A percentile compares a stretch with the other conserved stretches of the same genome.
Conservation (phyloP, 2,797 vertebrate species). For the Mionectes olivaceus region DNA sequence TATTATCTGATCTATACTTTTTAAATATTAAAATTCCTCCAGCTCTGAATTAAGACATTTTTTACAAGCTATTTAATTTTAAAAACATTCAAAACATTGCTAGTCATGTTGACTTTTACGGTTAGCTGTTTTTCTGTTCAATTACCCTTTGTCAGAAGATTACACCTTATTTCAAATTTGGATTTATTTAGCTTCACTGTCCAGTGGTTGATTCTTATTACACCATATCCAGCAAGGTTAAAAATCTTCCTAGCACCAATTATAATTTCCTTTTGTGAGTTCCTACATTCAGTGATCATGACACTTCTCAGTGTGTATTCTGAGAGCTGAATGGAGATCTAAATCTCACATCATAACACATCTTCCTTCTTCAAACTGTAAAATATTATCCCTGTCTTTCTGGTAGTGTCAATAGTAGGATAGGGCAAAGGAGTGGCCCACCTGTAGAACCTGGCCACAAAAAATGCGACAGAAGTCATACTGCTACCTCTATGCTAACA, state of each 20-base stretch:
- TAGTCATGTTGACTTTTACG: background rate
- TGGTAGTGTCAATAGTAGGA: background rate
- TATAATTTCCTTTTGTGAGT: background rate
- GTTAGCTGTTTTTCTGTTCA: background rate
- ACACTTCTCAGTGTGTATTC: background rate
- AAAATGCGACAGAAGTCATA: background rate
- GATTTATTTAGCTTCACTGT: background rate
- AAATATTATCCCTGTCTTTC: background rate
- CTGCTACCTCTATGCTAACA: background rate
- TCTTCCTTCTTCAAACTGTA: background rate
- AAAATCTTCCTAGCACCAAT: background rate
- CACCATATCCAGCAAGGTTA: background rate
- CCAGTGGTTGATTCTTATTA: background rate
- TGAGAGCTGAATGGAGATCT: background rate
- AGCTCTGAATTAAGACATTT: background rate
- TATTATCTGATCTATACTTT: background rate
- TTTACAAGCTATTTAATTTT: background rate
- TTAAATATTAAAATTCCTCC: background rate
- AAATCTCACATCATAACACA: background rate
- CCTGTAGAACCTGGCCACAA: rapidly evolving
- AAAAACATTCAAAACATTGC: background rate
- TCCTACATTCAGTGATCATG: background rate
- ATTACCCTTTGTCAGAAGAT: background rate
- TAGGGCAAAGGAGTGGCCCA: background rate
- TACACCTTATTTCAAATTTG: background rate